Evolutionary conservation across 1,140 invertebrate genomes (phyloP).

Genomic region (Apis laboriosa): DNA sequence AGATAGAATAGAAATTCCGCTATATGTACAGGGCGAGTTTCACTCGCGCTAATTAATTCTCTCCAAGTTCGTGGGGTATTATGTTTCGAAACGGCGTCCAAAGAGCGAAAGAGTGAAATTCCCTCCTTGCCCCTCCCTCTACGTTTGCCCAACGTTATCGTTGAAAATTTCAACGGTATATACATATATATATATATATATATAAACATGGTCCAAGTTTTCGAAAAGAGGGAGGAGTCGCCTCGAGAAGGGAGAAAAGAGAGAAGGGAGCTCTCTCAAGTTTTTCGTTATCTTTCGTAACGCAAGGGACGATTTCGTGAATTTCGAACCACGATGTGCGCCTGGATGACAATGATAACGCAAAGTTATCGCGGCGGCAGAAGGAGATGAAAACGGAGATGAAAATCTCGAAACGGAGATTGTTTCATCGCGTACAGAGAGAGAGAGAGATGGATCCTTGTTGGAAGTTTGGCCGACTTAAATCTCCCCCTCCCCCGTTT

Average conservation of each 20-base stretch:
- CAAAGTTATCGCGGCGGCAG: slow-evolving; percentile 23
- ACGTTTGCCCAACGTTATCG: no score
- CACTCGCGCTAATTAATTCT: no score
- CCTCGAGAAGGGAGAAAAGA: no score
- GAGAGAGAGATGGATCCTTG: background rate
- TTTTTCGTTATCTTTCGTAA: background rate
- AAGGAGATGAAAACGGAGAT: slow-evolving; percentile 48
- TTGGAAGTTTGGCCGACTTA: background rate
- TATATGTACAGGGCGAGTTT: no score
- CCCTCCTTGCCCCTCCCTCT: no score
- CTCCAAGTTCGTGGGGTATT: background rate
- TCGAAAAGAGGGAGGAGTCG: no score
- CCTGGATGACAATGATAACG: slow-evolving; percentile 32
- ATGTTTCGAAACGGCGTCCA: no score
- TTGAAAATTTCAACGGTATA: no score
- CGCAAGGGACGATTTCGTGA: background rate
- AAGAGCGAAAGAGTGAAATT: no score
- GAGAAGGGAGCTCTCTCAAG: no score
- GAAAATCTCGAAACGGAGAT: slow-evolving; percentile 34
- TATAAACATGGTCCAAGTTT: no score
- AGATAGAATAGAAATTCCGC: background rate
- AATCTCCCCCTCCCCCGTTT: background rate
- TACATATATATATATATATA: no score
- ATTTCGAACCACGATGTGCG: slow-evolving; percentile 9
- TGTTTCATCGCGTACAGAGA: slow-evolving; percentile 16